These are phyloP conservation scores for Spodoptera picta DNA, from an alignment of 2,888 invertebrate species.

Conservation along the genomic window DNA sequence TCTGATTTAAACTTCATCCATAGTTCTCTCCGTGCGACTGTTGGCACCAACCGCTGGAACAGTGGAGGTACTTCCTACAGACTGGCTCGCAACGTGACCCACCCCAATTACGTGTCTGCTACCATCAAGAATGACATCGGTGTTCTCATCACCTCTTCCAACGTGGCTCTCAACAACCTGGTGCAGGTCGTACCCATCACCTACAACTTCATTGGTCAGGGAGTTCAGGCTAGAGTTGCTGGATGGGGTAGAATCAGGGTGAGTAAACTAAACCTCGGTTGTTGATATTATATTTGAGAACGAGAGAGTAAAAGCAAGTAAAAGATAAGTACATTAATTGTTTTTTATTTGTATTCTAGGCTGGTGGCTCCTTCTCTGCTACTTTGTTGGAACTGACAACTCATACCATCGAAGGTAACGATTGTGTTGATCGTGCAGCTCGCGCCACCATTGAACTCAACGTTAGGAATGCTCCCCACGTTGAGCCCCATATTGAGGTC, in stretches of 20 bases:
- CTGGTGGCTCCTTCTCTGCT: slow-evolving; percentile 64
- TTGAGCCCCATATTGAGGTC: slow-evolving; percentile 69
- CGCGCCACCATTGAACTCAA: slow-evolving; percentile 53
- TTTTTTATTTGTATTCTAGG: slow-evolving; percentile 11
- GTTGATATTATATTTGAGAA: too few species aligned
- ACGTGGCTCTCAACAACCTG: slow-evolving; percentile 42
- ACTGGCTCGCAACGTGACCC: slow-evolving; percentile 70
- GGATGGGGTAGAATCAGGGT: slow-evolving; percentile 77
- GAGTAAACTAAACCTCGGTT: slow-evolving; percentile 31
- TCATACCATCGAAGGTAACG: slow-evolving; percentile 55
- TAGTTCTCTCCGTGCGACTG: slow-evolving; percentile 69
- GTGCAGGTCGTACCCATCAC: slow-evolving; percentile 57
- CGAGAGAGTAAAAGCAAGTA: too few species aligned
- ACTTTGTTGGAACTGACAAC: slow-evolving; percentile 55
- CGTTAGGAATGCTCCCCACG: slow-evolving; percentile 55
- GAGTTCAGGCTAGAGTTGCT: slow-evolving; percentile 61
- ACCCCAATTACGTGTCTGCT: slow-evolving; percentile 67
- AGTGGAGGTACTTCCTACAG: slow-evolving; percentile 66
- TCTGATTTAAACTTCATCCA: neutral
- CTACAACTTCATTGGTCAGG: slow-evolving; percentile 50
- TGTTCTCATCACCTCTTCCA: slow-evolving; percentile 60
- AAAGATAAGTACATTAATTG: too few species aligned
- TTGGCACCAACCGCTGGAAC: slow-evolving; percentile 75
- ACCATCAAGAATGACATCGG: slow-evolving; percentile 77
- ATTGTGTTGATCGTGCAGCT: slow-evolving; percentile 53